Conservation (phyloP, 2,113 vertebrate genomes). For the Perccottus glenii region DNA sequence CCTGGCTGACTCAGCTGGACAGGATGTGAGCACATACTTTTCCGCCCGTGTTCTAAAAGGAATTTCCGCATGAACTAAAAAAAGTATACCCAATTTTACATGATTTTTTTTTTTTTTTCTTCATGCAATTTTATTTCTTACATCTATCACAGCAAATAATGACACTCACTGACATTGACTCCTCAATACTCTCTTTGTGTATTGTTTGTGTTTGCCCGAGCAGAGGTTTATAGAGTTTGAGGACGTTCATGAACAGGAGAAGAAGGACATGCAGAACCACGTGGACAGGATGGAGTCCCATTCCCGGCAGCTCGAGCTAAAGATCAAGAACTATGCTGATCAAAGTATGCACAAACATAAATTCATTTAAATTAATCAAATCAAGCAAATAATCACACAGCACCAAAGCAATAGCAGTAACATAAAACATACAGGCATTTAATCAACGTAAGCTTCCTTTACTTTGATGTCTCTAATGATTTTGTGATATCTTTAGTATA, state of each 20-base stretch:
- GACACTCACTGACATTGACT: not conserved
- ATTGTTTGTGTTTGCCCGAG: slow-evolving; percentile 24
- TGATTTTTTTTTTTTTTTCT: too few species aligned
- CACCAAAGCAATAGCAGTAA: not conserved
- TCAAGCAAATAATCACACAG: not conserved
- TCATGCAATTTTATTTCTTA: too few species aligned
- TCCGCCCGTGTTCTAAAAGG: not conserved
- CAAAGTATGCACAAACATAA: slow-evolving; percentile 83
- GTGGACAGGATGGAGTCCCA: slow-evolving; percentile 92
- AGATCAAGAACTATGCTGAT: slow-evolving; percentile 94
- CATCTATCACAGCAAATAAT: not conserved
- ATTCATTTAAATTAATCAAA: not conserved
- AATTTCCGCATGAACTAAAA: slow-evolving; percentile 19
- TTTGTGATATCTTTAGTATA: too few species aligned
- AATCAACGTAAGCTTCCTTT: too few species aligned
- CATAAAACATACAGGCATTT: too few species aligned
- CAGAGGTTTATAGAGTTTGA: slow-evolving; percentile 99
- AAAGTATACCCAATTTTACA: not conserved
- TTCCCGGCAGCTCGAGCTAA: slow-evolving; percentile 92
- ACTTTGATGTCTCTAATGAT: too few species aligned
- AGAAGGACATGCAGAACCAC: slow-evolving; percentile 93
- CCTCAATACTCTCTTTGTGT: slow-evolving; percentile 2
- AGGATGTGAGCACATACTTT: slow-evolving; percentile 48
- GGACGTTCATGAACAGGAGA: slow-evolving; percentile 96
- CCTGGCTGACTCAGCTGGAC: slow-evolving; percentile 48